Conservation (phyloP, 2,113 vertebrate species). For the Dicaeum eximium region DNA sequence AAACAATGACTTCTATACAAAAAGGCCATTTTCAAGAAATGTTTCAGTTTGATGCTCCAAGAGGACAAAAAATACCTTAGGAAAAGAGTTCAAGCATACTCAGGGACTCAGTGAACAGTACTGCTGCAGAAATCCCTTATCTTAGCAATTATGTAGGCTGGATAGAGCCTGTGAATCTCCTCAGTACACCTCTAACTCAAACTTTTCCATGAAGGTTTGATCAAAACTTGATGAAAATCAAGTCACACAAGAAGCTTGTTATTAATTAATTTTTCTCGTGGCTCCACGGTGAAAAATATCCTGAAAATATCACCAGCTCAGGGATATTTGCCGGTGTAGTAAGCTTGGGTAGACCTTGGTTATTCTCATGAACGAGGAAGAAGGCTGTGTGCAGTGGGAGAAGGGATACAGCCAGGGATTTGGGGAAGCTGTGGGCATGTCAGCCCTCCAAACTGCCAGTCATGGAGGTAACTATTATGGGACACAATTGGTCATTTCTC, state of each 20-base stretch:
- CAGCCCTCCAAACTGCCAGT: background rate
- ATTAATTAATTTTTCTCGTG: background rate
- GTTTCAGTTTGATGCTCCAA: background rate
- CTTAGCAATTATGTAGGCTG: background rate
- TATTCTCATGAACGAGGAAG: background rate
- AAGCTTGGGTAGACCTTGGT: background rate
- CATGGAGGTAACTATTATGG: background rate
- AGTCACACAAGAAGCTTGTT: background rate
- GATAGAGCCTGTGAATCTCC: background rate
- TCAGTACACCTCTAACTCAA: background rate
- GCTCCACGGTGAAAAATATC: background rate
- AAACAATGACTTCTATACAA: background rate
- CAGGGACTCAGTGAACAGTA: background rate
- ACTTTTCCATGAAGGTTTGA: background rate
- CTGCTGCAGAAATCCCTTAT: background rate
- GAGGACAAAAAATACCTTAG: background rate
- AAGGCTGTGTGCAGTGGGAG: background rate
- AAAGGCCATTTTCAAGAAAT: background rate
- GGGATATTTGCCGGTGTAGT: background rate
- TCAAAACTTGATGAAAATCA: background rate
- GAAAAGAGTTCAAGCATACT: background rate
- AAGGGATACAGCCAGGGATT: background rate
- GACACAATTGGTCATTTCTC: background rate
- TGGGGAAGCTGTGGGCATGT: accelerated
- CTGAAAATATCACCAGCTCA: background rate